Conservation (phyloP, 2,113 vertebrate genomes). For the Macrotus californicus region DNA sequence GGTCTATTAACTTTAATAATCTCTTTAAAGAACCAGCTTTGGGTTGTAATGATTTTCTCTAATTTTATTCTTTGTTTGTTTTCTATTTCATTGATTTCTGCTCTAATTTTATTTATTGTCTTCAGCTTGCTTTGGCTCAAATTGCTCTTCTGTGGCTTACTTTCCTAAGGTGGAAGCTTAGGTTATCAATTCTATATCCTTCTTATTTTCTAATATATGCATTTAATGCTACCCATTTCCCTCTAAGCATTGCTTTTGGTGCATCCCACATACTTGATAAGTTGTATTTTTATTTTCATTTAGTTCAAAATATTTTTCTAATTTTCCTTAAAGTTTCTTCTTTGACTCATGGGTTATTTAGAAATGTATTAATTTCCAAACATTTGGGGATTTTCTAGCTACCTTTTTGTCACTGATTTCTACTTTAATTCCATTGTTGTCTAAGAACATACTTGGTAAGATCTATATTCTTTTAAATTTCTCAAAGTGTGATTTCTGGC, state of each 20-base stretch:
- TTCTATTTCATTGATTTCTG: conserved; percentile 35
- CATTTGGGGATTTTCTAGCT: neutral
- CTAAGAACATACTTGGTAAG: neutral
- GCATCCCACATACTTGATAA: neutral
- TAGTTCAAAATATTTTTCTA: conserved; percentile 11
- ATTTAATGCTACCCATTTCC: neutral
- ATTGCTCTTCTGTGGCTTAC: neutral
- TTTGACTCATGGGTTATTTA: neutral
- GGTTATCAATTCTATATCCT: neutral
- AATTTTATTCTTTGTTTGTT: neutral
- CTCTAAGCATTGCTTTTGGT: neutral
- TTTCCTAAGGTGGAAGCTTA: neutral
- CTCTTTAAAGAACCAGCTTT: conserved; percentile 9
- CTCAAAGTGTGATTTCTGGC: neutral
- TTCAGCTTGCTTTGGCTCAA: neutral
- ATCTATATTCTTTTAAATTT: conserved; percentile 14
- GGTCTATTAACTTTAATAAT: neutral
- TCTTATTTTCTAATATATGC: neutral
- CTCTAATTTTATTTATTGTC: neutral
- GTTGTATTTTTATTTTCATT: neutral
- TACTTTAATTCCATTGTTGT: neutral
- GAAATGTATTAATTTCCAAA: conserved; percentile 34
- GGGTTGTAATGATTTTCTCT: neutral
- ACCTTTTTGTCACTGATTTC: neutral
- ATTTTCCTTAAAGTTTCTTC: neutral